phyloP scores from a whole-genome alignment of 2,888 invertebrate genomes.

The Harpalus rufipes region DNA sequence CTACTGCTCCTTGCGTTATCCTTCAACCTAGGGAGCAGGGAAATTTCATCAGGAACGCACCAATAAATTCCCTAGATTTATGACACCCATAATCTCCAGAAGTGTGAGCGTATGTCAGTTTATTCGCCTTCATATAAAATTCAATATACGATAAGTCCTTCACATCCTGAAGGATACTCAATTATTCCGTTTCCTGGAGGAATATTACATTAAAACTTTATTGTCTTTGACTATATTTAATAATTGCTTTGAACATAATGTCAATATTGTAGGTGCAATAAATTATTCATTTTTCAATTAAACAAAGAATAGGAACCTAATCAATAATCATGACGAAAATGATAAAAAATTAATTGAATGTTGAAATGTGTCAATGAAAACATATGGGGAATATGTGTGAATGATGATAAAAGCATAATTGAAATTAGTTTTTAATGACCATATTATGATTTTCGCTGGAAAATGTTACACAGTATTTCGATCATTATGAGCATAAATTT shows the following conservation, averaged over 20 bases:
- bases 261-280: neutral
- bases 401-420: too few species aligned
- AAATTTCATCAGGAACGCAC: conserved; percentile 40
- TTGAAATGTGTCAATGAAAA: too few species aligned
- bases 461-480: too few species aligned
- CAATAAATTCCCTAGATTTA: conserved; percentile 64
- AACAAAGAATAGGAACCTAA: too few species aligned
- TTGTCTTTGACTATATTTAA: neutral
- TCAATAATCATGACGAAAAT: too few species aligned
- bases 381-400: too few species aligned
- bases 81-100: conserved; percentile 61
- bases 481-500: too few species aligned
- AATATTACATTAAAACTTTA: conserved; percentile 8
- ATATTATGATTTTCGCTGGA: too few species aligned
- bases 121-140: conserved; percentile 63
- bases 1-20: neutral
- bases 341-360: too few species aligned
- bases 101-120: conserved; percentile 54
- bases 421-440: too few species aligned
- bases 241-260: neutral
- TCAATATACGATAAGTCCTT: conserved; percentile 56
- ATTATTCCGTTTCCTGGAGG: neutral
- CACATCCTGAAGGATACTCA: neutral
- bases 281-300: too few species aligned
- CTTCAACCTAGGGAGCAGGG: neutral